phyloP scores from a whole-genome alignment of 2,797 vertebrate genomes.

The Manis pentadactyla region DNA sequence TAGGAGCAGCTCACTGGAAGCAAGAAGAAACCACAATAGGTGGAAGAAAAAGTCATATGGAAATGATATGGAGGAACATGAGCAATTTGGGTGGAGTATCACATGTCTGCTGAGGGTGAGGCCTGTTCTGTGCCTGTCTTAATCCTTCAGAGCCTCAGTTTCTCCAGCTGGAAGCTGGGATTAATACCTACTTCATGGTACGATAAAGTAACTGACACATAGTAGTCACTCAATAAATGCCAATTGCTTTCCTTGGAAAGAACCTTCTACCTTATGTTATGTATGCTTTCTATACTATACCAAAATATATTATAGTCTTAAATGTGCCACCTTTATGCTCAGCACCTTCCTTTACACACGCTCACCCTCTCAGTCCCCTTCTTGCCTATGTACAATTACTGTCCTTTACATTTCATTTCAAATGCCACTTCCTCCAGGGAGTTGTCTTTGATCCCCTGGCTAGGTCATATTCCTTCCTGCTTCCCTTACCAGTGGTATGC shows the following conservation, averaged over 20 bases:
- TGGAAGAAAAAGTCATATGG: background rate
- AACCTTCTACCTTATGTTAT: background rate
- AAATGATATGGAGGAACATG: background rate
- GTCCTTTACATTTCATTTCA: background rate
- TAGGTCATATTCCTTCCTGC: background rate
- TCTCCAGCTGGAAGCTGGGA: background rate
- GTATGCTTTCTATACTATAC: rapidly evolving
- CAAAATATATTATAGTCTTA: background rate
- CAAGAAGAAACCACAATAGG: background rate
- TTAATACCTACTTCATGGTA: no score
- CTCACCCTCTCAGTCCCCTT: background rate
- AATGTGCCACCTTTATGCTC: background rate
- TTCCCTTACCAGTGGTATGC: background rate
- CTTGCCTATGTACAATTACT: background rate
- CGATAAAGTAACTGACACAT: background rate
- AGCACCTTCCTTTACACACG: no score
- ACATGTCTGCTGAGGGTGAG: background rate
- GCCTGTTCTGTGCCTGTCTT: background rate
- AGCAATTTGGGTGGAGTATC: no score
- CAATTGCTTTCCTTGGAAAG: background rate
- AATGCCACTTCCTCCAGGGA: background rate
- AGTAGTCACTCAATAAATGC: background rate
- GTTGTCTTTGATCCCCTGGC: background rate
- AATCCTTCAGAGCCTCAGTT: background rate
- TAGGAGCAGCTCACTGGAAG: background rate